phyloP scores from a whole-genome alignment of 2,113 vertebrate genomes.

The Phrynosoma blainvillii region DNA sequence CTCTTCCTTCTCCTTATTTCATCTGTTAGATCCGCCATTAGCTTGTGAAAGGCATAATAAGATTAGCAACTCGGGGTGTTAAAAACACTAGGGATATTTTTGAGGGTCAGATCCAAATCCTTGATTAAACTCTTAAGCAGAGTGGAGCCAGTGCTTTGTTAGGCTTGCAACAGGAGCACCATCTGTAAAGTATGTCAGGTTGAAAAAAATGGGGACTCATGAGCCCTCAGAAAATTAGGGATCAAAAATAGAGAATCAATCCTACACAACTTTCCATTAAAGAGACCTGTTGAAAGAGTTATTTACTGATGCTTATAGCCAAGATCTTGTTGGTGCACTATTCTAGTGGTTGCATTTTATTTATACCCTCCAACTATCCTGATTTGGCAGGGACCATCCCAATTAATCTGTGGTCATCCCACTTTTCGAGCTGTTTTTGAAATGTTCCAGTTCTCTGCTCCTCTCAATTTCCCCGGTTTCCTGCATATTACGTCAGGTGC shows the following conservation, averaged over 20 bases:
- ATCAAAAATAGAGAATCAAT: background rate
- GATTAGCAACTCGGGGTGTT: slow-evolving; percentile 1
- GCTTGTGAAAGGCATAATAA: slow-evolving; percentile 21
- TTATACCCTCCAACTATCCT: too few relatives aligned
- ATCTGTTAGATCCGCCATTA: slow-evolving; percentile 22
- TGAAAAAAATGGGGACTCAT: background rate
- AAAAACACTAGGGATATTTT: background rate
- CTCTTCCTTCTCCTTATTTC: background rate
- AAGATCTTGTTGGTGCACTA: too few relatives aligned
- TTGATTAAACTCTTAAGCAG: slow-evolving; percentile 3
- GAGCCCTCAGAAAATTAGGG: background rate
- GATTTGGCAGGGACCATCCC: too few relatives aligned
- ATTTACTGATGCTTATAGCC: background rate
- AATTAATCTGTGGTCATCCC: too few relatives aligned
- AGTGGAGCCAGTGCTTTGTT: background rate
- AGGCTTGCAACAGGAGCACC: background rate
- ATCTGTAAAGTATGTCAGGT: background rate
- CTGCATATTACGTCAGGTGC: too few relatives aligned
- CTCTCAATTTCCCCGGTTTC: too few relatives aligned
- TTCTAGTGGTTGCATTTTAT: too few relatives aligned
- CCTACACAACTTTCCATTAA: background rate
- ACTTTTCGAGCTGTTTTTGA: too few relatives aligned
- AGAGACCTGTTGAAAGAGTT: background rate
- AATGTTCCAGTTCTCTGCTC: too few relatives aligned
- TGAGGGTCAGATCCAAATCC: background rate